phyloP scores from a whole-genome alignment of 1,140 invertebrate species.

The Trichonephila clavata region DNA sequence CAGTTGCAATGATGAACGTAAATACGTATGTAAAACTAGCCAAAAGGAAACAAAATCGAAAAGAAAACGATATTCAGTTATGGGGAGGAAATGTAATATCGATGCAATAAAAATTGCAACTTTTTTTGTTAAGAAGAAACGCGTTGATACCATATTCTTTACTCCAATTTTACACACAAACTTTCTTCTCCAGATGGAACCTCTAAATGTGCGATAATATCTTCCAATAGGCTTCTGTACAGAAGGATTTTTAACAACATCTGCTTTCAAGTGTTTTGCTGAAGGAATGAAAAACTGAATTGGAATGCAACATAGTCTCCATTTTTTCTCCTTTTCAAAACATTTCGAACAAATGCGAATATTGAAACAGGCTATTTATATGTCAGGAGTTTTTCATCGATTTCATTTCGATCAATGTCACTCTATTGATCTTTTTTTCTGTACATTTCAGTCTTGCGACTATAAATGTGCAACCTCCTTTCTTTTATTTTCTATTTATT shows the following conservation, averaged over 20 bases:
- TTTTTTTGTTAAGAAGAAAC: too few species aligned
- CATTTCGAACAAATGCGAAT: constrained; percentile 72
- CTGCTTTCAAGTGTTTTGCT: constrained; percentile 64
- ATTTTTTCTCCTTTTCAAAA: constrained; percentile 65
- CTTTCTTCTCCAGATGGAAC: neutral
- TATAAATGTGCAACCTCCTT: constrained; percentile 63
- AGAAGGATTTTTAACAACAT: constrained; percentile 47
- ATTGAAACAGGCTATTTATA: constrained; percentile 75
- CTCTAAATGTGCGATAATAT: neutral
- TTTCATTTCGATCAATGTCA: constrained; percentile 75
- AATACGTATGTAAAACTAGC: too few species aligned
- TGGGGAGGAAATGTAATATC: too few species aligned
- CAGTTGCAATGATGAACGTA: too few species aligned
- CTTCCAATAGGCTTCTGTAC: neutral
- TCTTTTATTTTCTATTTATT: constrained; percentile 7
- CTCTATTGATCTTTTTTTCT: constrained; percentile 71
- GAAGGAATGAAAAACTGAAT: constrained; percentile 65
- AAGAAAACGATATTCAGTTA: too few species aligned
- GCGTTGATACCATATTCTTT: neutral
- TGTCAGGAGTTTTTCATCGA: constrained; percentile 75
- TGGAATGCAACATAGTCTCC: constrained; percentile 66
- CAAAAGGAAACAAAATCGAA: too few species aligned
- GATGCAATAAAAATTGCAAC: neutral
- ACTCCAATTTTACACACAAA: neutral
- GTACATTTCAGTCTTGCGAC: constrained; percentile 57